phyloP scores from a whole-genome alignment of 2,113 vertebrate species.

The Syngnathus typhle region DNA sequence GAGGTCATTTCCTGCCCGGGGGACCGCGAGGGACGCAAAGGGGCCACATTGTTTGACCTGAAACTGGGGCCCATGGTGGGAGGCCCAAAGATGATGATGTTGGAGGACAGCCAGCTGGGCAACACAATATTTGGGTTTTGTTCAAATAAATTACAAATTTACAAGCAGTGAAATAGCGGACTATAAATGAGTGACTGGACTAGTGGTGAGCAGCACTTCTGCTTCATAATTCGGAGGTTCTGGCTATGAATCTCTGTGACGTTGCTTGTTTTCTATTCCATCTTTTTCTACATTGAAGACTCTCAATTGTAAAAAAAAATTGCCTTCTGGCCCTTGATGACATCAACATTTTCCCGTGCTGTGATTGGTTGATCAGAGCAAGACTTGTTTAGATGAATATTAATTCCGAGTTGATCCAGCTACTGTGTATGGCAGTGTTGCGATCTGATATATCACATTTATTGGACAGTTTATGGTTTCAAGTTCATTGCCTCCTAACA shows the following conservation, averaged over 20 bases:
- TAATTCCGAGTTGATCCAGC: not conserved
- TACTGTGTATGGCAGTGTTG: not conserved
- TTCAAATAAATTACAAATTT: conserved; percentile 2
- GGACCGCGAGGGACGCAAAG: conserved; percentile 25
- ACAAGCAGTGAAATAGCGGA: not conserved
- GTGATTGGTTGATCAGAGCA: too few relatives aligned
- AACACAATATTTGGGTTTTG: conserved; percentile 13
- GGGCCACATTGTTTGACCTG: conserved; percentile 36
- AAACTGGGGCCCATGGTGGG: conserved; percentile 18
- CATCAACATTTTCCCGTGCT: not conserved
- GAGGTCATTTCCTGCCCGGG: conserved; percentile 60
- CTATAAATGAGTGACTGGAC: not conserved
- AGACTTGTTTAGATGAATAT: not conserved
- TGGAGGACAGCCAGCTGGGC: not conserved
- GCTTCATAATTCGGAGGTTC: not conserved
- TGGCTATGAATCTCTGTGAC: not conserved
- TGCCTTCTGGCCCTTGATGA: not conserved
- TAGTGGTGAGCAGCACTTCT: not conserved
- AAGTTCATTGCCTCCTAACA: not conserved
- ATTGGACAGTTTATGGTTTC: not conserved
- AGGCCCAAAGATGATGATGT: conserved; percentile 10
- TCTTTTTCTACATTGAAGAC: too few relatives aligned
- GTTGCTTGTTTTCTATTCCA: not conserved
- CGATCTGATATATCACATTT: not conserved
- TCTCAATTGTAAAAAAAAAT: too few relatives aligned